These are phyloP conservation scores for Sinocyclocheilus anshuiensis DNA, from an alignment of 2,113 vertebrate species.

Conservation along the genomic window DNA sequence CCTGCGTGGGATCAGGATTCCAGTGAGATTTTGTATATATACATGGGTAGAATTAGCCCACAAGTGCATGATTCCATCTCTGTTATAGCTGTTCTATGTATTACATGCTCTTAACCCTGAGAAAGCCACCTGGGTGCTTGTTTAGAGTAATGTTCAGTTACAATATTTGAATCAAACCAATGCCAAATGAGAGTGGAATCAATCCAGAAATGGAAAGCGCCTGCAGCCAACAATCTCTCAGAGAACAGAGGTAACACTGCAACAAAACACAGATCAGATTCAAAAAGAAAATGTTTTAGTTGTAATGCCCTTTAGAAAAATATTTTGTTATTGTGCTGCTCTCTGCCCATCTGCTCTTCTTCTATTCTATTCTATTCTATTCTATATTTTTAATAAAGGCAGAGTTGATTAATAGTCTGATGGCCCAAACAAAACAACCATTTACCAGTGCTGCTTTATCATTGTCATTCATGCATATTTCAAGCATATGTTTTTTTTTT, in stretches of 20 bases:
- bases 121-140: not conserved
- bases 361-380: slow-evolving; percentile 6
- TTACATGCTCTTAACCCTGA: not conserved
- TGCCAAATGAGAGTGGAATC: slow-evolving; percentile 9
- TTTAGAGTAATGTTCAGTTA: not conserved
- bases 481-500: no score
- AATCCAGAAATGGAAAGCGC: not conserved
- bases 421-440: not conserved
- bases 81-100: not conserved
- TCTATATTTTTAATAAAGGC: not conserved
- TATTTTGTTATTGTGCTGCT: not conserved
- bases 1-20: not conserved
- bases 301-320: not conserved
- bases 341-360: not conserved
- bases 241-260: not conserved
- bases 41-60: not conserved
- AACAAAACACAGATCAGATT: not conserved
- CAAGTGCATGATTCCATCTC: not conserved
- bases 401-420: not conserved
- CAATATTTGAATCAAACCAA: not conserved
- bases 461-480: not conserved
- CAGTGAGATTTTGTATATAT: not conserved
- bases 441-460: no score
- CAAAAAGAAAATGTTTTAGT: not conserved
- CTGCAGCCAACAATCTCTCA: slow-evolving; percentile 1